A percentile compares a stretch with the other conserved stretches of the same genome.
Evolutionary conservation across 2,113 vertebrate genomes (phyloP).

Genomic region (Calidris pygmaea): DNA sequence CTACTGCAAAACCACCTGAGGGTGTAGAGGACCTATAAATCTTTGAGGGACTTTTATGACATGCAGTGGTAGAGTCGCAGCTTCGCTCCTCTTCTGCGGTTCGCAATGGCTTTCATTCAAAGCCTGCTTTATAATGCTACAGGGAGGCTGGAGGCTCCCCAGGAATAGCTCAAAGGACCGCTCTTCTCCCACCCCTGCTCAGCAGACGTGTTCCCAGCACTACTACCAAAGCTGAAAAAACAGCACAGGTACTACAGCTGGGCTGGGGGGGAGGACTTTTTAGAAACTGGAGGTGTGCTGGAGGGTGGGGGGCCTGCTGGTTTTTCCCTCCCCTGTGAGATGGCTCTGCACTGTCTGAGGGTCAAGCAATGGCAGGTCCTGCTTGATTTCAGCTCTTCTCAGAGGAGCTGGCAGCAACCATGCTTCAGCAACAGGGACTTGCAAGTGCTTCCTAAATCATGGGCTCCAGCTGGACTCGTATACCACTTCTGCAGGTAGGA

Average conservation of each 20-base stretch:
- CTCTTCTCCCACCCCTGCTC: background rate
- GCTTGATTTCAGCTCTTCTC: background rate
- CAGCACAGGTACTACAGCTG: background rate
- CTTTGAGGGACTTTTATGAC: background rate
- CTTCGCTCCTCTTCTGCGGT: background rate
- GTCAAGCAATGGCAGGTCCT: background rate
- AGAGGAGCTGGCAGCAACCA: background rate
- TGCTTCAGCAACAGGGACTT: background rate
- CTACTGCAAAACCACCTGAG: slow-evolving; percentile 31
- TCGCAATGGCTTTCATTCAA: background rate
- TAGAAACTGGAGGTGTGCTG: background rate
- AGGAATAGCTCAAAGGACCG: background rate
- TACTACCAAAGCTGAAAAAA: background rate
- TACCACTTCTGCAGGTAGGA: background rate
- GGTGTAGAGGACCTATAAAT: background rate
- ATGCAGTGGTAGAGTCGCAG: background rate
- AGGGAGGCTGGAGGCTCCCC: background rate
- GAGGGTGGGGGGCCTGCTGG: background rate
- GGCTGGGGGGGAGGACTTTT: background rate
- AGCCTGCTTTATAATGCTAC: background rate
- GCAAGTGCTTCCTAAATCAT: background rate
- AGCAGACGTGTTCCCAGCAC: background rate
- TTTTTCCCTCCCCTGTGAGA: background rate
- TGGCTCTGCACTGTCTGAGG: background rate
- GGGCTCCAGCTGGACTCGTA: background rate